These are phyloP conservation scores for Nematopogon swammerdamellus DNA, from an alignment of 2,888 invertebrate genomes.

Conservation along the genomic window DNA sequence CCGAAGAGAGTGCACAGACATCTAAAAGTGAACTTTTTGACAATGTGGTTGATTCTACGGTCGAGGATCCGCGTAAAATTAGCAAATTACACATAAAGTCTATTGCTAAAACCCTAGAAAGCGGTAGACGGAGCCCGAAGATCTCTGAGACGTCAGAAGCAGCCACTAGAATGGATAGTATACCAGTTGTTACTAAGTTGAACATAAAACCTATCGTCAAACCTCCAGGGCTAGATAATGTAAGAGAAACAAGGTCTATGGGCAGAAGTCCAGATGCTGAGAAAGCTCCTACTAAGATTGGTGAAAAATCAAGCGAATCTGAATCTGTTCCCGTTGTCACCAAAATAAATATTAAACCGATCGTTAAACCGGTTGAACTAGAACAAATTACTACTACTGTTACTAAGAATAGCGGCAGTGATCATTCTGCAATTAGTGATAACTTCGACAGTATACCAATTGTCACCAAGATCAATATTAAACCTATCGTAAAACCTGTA, in stretches of 20 bases:
- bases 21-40: constrained; percentile 35
- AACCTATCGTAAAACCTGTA: constrained; percentile 40
- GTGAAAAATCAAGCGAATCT: constrained; percentile 42
- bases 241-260: constrained; percentile 18
- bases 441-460: constrained; percentile 26
- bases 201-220: constrained; percentile 57
- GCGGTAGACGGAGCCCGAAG: background rate
- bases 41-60: constrained; percentile 40
- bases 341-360: constrained; percentile 58
- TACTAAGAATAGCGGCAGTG: no score
- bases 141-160: background rate
- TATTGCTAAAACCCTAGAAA: constrained; percentile 35
- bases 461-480: constrained; percentile 40
- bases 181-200: constrained; percentile 50
- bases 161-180: constrained; percentile 8
- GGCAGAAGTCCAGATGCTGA: constrained; percentile 23
- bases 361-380: constrained; percentile 33
- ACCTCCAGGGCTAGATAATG: constrained; percentile 31
- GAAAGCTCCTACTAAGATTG: constrained; percentile 45
- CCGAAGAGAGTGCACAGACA: constrained; percentile 11
- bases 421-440: no score
- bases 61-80: constrained; percentile 49
- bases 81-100: constrained; percentile 55
- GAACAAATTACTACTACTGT: constrained; percentile 23
- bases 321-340: constrained; percentile 46